These are phyloP conservation scores for Marmota monax DNA, from an alignment of 2,113 vertebrate species.

Conservation along the genomic window DNA sequence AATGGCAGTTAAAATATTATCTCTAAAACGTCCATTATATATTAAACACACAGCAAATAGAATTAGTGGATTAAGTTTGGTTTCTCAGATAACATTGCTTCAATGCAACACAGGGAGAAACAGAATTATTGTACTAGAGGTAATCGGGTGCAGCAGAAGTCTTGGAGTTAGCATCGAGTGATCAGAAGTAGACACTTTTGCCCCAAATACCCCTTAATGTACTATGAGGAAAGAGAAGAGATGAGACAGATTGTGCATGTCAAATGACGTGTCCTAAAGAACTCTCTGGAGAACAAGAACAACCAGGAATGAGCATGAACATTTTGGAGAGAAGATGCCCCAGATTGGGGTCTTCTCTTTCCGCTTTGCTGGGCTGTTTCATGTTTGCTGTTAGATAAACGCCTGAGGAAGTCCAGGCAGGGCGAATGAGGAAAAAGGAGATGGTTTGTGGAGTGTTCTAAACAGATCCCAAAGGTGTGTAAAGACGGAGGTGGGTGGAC, in stretches of 20 bases:
- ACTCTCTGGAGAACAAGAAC: background rate
- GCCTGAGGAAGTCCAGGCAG: conserved; percentile 70
- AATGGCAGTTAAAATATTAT: background rate
- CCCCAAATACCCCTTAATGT: background rate
- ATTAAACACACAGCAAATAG: background rate
- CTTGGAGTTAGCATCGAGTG: background rate
- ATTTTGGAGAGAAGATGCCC: conserved; percentile 34
- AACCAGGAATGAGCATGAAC: background rate
- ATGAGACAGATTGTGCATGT: background rate
- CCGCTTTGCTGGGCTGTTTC: background rate
- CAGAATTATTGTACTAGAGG: background rate
- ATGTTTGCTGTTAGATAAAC: conserved; percentile 46
- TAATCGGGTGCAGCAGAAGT: background rate
- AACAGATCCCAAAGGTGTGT: background rate
- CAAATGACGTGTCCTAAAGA: background rate
- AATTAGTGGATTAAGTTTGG: background rate
- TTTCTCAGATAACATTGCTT: conserved; percentile 31
- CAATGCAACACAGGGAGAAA: background rate
- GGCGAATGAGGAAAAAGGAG: conserved; percentile 58
- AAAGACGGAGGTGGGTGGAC: background rate
- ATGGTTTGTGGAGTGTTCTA: background rate
- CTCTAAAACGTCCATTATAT: background rate
- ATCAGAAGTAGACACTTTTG: background rate
- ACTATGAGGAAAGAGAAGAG: background rate
- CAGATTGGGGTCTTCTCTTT: background rate